Evolutionary conservation across 2,888 invertebrate genomes (phyloP).

Genomic region (Eupithecia vulgata): DNA sequence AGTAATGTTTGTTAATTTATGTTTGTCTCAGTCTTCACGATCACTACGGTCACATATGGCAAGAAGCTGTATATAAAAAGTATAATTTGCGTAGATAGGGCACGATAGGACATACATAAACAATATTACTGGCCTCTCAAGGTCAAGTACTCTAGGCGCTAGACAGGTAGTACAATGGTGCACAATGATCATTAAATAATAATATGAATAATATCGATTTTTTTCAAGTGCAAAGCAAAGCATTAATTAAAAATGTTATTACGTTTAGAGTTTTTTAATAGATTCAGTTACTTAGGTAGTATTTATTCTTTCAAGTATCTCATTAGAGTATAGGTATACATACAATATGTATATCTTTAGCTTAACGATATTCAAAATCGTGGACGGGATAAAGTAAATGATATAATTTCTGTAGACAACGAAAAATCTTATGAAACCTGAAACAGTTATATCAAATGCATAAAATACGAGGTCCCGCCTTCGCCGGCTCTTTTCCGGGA

Average conservation of each 20-base stretch:
- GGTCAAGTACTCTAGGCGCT: not conserved
- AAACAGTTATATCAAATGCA: too few species aligned
- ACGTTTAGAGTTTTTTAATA: not conserved
- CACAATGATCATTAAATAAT: not conserved
- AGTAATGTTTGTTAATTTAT: not conserved
- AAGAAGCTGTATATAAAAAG: not conserved
- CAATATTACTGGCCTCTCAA: not conserved
- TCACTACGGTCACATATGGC: not conserved
- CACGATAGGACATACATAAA: not conserved
- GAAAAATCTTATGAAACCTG: too few species aligned
- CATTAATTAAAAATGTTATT: not conserved
- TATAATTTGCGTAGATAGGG: not conserved
- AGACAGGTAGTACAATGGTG: not conserved
- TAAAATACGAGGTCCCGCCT: too few species aligned
- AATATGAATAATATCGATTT: not conserved
- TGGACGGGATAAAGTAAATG: not conserved
- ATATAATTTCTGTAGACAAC: too few species aligned
- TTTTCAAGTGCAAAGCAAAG: not conserved
- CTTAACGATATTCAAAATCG: not conserved
- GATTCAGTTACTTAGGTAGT: not conserved
- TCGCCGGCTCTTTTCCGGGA: not conserved
- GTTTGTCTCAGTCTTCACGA: not conserved
- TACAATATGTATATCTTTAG: too few species aligned
- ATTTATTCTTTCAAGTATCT: not conserved
- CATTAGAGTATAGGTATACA: not conserved